Evolutionary conservation across 2,888 invertebrate genomes (phyloP).

Genomic region (Cataglyphis altisquamis): DNA sequence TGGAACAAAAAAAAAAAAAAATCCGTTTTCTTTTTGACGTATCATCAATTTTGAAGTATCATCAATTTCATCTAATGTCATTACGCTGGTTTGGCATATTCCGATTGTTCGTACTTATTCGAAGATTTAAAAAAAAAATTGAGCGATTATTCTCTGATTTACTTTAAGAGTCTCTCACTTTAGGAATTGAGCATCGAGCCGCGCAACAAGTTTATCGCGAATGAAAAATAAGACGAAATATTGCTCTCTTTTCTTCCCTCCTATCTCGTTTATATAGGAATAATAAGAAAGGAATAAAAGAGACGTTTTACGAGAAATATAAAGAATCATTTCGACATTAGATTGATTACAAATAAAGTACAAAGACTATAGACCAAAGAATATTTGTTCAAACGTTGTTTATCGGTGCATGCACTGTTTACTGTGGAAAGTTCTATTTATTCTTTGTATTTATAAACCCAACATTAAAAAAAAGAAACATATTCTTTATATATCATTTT

Average conservation of each 20-base stretch:
- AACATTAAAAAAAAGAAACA: background rate
- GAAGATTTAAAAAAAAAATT: background rate
- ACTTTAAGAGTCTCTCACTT: background rate
- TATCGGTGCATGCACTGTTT: slow-evolving; percentile 24
- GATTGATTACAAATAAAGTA: slow-evolving; percentile 49
- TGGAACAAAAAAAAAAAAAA: slow-evolving; percentile 11
- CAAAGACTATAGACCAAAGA: background rate
- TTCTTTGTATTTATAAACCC: background rate
- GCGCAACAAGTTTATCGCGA: background rate
- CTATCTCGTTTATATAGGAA: background rate
- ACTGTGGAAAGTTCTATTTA: slow-evolving; percentile 27
- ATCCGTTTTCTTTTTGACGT: background rate
- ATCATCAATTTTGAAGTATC: slow-evolving; percentile 13
- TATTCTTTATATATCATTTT: background rate
- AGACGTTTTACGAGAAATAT: background rate
- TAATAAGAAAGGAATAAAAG: background rate
- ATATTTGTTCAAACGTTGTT: slow-evolving; percentile 33
- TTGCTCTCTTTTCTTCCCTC: background rate
- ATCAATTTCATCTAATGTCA: slow-evolving; percentile 11
- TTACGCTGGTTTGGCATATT: background rate
- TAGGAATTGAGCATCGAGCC: background rate
- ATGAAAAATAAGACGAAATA: slow-evolving; percentile 6
- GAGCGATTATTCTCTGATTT: background rate
- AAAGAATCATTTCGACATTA: slow-evolving; percentile 33
- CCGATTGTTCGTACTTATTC: background rate